Conservation (phyloP, 2,113 vertebrate species). For the Chloropsis hardwickii region DNA sequence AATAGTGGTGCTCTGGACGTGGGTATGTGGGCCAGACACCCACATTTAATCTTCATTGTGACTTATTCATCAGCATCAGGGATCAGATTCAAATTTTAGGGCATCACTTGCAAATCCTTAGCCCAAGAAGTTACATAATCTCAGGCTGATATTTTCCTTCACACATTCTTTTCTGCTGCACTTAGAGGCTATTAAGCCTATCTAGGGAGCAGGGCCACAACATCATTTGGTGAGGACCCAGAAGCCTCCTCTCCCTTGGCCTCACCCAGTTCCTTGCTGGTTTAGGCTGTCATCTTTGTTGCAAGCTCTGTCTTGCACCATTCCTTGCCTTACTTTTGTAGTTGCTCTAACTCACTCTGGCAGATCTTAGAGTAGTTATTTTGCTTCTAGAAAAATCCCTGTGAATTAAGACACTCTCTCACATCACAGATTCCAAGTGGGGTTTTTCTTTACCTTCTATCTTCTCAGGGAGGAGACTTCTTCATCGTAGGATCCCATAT, state of each 20-base stretch:
- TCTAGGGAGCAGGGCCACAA: not conserved
- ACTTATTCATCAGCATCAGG: not conserved
- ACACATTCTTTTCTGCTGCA: not conserved
- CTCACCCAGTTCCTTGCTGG: rapidly evolving
- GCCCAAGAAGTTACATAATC: not conserved
- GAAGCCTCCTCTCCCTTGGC: not conserved
- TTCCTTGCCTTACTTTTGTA: not conserved
- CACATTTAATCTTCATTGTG: not conserved
- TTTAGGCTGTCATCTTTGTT: not conserved
- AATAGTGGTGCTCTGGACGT: not conserved
- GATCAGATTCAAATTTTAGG: not conserved
- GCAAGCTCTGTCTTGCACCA: not conserved
- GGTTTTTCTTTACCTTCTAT: not conserved
- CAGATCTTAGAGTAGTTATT: not conserved
- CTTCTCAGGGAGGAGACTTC: not conserved
- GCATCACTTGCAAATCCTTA: not conserved
- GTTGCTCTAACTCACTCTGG: not conserved
- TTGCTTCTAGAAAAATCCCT: not conserved
- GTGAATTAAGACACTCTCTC: not conserved
- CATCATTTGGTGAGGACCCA: not conserved
- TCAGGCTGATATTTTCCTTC: not conserved
- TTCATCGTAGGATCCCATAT: not conserved
- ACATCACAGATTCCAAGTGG: not conserved
- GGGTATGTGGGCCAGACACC: not conserved
- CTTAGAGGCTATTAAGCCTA: not conserved